Conservation (phyloP, 1,140 invertebrate genomes). For the Babylonia areolata region DNA sequence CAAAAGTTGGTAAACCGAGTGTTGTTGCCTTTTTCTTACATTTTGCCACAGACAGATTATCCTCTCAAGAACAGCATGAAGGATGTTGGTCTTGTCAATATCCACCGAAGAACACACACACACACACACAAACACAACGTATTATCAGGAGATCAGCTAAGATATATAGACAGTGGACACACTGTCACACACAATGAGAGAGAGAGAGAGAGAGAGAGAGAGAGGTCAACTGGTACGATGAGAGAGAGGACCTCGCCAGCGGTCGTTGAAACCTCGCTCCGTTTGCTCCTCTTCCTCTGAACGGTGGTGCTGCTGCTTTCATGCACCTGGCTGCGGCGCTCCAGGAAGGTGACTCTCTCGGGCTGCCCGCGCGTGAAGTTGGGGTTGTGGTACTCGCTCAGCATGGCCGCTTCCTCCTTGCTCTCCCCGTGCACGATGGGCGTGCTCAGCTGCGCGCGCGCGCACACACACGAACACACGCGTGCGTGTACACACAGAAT, state of each 20-base stretch:
- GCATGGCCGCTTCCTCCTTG: slow-evolving; percentile 29
- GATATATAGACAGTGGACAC: no score
- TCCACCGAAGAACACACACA: no score
- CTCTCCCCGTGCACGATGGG: slow-evolving; percentile 27
- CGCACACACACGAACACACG: no score
- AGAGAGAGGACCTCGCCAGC: not conserved
- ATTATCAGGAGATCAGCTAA: no score
- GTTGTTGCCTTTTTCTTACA: no score
- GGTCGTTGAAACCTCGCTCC: not conserved
- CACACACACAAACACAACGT: no score
- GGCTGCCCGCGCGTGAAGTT: slow-evolving; percentile 18
- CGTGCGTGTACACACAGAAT: no score
- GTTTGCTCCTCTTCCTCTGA: not conserved
- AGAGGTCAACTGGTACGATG: not conserved
- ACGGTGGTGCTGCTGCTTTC: not conserved
- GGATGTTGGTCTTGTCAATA: no score
- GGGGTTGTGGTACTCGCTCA: slow-evolving; percentile 25
- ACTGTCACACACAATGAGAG: no score
- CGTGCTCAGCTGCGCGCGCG: not conserved
- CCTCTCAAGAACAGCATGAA: no score
- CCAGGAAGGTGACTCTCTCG: slow-evolving; percentile 22
- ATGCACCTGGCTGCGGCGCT: not conserved
- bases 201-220: not conserved
- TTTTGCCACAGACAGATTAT: no score
- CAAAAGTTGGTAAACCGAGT: no score